A percentile compares a stretch with the other conserved stretches of the same genome.
These are phyloP conservation scores for Cecropterus lyciades DNA, from an alignment of 1,140 invertebrate species.

Conservation along the genomic window DNA sequence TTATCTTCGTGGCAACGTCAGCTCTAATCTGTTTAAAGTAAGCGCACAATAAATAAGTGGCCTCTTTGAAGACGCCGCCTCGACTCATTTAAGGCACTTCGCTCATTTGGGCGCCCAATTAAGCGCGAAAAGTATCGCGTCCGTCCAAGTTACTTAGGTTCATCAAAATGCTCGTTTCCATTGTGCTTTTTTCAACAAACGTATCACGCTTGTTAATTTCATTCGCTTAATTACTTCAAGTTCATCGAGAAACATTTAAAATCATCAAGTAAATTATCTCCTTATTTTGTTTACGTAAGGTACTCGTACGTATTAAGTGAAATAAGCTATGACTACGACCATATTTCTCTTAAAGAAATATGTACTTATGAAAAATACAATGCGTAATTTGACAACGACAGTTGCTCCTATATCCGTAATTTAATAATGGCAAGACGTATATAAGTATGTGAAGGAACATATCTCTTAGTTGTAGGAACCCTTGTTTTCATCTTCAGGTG, in stretches of 20 bases:
- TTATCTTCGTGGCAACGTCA: conserved; percentile 64
- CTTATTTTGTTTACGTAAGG: background rate
- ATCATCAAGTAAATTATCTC: background rate
- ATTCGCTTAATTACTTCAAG: conserved; percentile 2
- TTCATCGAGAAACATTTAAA: conserved; percentile 7
- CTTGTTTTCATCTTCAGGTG: no score
- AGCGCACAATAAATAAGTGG: conserved; percentile 57
- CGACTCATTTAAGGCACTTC: conserved; percentile 64
- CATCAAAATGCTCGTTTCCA: conserved; percentile 74
- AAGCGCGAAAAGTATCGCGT: conserved; percentile 72
- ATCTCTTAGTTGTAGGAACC: no score
- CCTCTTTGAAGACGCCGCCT: conserved; percentile 67
- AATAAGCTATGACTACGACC: background rate
- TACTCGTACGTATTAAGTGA: background rate
- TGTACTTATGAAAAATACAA: no score
- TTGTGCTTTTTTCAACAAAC: conserved; percentile 53
- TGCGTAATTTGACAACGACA: no score
- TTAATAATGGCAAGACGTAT: no score
- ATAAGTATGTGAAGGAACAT: no score
- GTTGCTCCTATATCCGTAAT: no score
- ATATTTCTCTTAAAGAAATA: no score
- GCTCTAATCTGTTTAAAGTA: conserved; percentile 70
- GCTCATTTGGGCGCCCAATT: conserved; percentile 72
- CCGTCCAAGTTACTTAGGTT: conserved; percentile 53
- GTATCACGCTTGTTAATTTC: conserved; percentile 49